These are phyloP conservation scores for Dipodomys ordii DNA, from an alignment of 2,113 vertebrate genomes.

Conservation along the genomic window DNA sequence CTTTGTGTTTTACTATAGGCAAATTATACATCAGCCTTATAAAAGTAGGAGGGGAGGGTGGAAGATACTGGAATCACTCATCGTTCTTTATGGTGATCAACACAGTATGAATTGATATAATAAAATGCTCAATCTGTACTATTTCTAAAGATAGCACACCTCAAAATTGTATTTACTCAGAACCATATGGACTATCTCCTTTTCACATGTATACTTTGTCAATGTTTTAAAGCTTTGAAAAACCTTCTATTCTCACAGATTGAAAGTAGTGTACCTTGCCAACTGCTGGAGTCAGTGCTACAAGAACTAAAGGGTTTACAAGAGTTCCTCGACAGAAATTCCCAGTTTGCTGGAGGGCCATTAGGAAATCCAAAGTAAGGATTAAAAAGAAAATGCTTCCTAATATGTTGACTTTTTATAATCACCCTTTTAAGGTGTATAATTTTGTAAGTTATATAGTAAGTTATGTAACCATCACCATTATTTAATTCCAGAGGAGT, in stretches of 20 bases:
- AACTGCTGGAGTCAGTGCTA: conserved; percentile 91
- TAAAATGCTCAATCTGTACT: neutral
- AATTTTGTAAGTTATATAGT: neutral
- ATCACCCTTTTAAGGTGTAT: neutral
- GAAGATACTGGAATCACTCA: neutral
- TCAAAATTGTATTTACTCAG: conserved; percentile 3
- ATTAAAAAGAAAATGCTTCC: neutral
- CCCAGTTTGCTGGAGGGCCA: conserved; percentile 94
- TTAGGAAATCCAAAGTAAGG: conserved; percentile 93
- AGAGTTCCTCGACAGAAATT: conserved; percentile 97
- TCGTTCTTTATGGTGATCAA: neutral
- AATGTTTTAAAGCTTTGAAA: neutral
- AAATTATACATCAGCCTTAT: neutral
- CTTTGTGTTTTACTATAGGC: neutral
- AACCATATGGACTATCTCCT: neutral
- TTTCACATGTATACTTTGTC: neutral
- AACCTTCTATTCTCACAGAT: conserved; percentile 86
- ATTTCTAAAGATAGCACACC: neutral
- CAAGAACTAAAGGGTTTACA: conserved; percentile 93
- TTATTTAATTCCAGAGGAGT: no score
- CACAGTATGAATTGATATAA: neutral
- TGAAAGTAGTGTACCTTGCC: conserved; percentile 93
- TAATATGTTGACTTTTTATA: neutral
- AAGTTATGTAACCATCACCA: neutral
- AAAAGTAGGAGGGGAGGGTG: neutral